phyloP scores from a whole-genome alignment of 2,888 invertebrate genomes.

The Morinoia aosen region DNA sequence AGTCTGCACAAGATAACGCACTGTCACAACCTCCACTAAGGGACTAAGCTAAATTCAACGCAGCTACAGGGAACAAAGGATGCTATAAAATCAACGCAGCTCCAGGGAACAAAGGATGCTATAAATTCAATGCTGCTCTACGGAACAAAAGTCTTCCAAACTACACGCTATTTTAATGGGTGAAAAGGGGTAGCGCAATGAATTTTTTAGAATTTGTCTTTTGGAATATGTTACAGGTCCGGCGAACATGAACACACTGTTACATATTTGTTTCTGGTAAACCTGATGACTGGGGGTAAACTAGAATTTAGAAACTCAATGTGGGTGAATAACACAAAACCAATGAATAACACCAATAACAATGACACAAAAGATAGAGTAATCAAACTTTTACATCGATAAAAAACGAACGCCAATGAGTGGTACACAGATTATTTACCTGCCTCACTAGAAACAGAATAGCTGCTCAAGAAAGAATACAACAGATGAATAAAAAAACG shows the following conservation, averaged over 20 bases:
- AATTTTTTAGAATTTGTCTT: too few species aligned
- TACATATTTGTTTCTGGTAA: neutral
- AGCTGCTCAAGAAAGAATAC: neutral
- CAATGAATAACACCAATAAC: neutral
- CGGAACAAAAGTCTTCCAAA: too few species aligned
- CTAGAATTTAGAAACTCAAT: too few species aligned
- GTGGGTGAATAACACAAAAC: neutral
- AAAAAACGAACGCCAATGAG: neutral
- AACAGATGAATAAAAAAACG: too few species aligned
- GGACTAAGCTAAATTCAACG: constrained; percentile 56
- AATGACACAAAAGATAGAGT: neutral
- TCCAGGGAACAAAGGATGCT: neutral
- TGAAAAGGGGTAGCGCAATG: too few species aligned
- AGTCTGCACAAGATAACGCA: constrained; percentile 53
- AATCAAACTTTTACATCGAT: neutral
- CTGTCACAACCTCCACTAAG: neutral
- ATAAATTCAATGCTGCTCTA: neutral
- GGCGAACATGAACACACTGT: neutral
- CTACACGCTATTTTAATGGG: too few species aligned
- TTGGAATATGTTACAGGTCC: too few species aligned
- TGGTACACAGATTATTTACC: neutral
- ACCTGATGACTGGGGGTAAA: neutral
- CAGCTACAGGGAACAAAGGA: constrained; percentile 57
- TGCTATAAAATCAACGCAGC: constrained; percentile 55
- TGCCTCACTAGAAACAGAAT: neutral